Evolutionary conservation across 1,140 invertebrate genomes (phyloP).

Genomic region (Drosophila sechellia): DNA sequence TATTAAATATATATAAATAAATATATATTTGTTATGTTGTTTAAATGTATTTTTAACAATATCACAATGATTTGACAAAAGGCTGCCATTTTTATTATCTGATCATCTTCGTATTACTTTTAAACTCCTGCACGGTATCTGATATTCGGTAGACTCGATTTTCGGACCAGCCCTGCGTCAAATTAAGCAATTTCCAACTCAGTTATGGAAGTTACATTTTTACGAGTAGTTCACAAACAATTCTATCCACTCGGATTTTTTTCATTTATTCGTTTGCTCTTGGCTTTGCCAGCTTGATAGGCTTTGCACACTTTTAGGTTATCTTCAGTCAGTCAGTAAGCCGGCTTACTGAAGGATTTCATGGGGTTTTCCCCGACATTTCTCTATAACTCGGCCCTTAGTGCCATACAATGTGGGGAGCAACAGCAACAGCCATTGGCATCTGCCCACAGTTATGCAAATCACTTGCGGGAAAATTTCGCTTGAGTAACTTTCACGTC

Average conservation of each 20-base stretch:
- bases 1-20: too few relatives aligned
- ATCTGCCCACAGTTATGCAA: slow-evolving; percentile 63
- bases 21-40: too few relatives aligned
- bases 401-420: slow-evolving; percentile 10
- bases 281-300: slow-evolving; percentile 37
- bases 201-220: slow-evolving; percentile 45
- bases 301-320: slow-evolving; percentile 80
- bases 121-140: neutral
- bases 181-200: slow-evolving; percentile 55
- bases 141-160: neutral
- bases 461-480: slow-evolving; percentile 41
- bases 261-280: slow-evolving; percentile 15
- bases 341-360: slow-evolving; percentile 77
- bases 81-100: too few relatives aligned
- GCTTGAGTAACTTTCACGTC: slow-evolving; percentile 10
- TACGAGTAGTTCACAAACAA: slow-evolving; percentile 64
- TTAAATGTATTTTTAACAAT: too few relatives aligned
- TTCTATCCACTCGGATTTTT: slow-evolving; percentile 45
- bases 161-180: slow-evolving; percentile 3
- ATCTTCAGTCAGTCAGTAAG: slow-evolving; percentile 68
- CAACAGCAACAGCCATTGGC: slow-evolving; percentile 39
- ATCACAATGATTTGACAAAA: too few relatives aligned
- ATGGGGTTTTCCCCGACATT: slow-evolving; percentile 62
- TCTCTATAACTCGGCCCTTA: slow-evolving; percentile 40
- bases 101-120: too few relatives aligned